Conservation (phyloP, 2,113 vertebrate genomes). For the Malurus melanocephalus region DNA sequence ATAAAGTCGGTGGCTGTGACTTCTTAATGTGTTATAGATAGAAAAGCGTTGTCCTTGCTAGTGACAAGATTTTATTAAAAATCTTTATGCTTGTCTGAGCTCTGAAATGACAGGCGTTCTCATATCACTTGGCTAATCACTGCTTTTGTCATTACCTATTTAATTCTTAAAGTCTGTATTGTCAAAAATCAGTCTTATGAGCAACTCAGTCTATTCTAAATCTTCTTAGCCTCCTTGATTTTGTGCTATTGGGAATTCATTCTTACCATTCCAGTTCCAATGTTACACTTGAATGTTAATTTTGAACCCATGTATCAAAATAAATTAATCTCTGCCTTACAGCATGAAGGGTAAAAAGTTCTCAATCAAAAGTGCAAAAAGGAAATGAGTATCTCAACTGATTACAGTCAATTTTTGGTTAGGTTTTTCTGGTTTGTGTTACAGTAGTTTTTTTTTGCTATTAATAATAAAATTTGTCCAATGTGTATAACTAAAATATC, state of each 20-base stretch:
- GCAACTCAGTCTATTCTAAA: not conserved
- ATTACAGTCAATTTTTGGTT: not conserved
- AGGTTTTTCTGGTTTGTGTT: not conserved
- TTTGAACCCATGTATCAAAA: not conserved
- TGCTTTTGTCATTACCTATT: not conserved
- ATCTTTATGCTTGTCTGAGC: not conserved
- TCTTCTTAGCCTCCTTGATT: not conserved
- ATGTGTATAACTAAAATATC: not conserved
- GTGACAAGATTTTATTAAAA: not conserved
- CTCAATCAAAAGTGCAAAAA: not conserved
- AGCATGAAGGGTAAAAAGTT: not conserved
- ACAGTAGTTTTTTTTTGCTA: not conserved
- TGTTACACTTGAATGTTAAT: not conserved
- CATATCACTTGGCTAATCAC: not conserved
- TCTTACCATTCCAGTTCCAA: not conserved
- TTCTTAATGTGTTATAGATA: not conserved
- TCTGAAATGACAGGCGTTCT: not conserved
- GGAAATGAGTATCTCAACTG: not conserved
- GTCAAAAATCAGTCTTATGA: not conserved
- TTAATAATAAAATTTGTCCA: not conserved
- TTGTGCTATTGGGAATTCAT: not conserved
- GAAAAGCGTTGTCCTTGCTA: not conserved
- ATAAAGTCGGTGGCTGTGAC: not conserved
- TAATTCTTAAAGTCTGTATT: not conserved
- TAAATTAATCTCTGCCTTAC: not conserved